Base-by-base conservation (phyloP, 2,797 vertebrate genomes). In the Lagocephalus sceleratus region DNA sequence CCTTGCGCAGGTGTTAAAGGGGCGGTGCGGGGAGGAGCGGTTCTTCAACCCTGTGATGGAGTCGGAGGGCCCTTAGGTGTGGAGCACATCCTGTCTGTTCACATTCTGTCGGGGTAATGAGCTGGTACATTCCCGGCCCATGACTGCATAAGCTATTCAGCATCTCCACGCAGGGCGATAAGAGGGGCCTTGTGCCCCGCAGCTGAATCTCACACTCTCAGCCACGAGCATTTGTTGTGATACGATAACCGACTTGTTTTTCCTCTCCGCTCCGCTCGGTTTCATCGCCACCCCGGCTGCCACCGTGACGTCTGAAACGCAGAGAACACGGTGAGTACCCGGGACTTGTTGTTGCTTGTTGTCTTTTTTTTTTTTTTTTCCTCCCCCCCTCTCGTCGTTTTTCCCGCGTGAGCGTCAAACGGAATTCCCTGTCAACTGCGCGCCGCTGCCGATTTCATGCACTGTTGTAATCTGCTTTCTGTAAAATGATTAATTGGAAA, bases 251-350 rank as follows among this genome's bases (percentile, higher is more conserved):
- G 74, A 67, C 68, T 71, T 76, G 63, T 79, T 79, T 85, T 77
- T 79, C 68, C 68, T 82, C 56, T 76, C 76, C 83, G 59, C 67
- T 77, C 60, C 59, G 54, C 81, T 75, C 71, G 75, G 55, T 71
- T 75, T 72, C 79, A 59, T 78, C 75, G 51, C 69, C 74, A 35
- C 71, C 62, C 69, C 29, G 23, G 45, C 67, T 35, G 32, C 54
- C 65, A 42, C 60, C 54, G 49, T 57, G 69, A 71, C 46, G 64
- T 61, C 71, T 67, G 68, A 57, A 19, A 67, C 41, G 49, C 78
- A 91, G 91, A 92, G 78, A 91, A 68, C 79, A 81, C 90, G 74
- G 91, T 92, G 76, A 90, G 91, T 89, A 59, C 69, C 73, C 51
- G 58, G 54, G 80, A 38, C 58, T 3, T 17, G 63, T 20, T 2